These are phyloP conservation scores for Oncorhynchus gorbuscha DNA, from an alignment of 2,113 vertebrate genomes.

Conservation along the genomic window DNA sequence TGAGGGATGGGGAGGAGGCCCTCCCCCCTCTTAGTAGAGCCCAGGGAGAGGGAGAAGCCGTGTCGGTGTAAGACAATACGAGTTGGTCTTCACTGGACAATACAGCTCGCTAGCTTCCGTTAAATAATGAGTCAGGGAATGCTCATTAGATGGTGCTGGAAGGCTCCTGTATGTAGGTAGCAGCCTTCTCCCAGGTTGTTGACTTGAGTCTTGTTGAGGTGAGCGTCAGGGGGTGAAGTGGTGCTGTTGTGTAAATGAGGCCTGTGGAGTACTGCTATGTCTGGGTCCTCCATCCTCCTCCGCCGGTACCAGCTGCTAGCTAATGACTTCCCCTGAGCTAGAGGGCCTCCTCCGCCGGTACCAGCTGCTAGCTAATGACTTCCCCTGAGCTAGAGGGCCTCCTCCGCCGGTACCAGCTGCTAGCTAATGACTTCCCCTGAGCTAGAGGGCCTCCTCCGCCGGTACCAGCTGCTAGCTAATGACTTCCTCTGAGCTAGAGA, in stretches of 20 bases:
- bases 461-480: too few relatives aligned
- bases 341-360: too few relatives aligned
- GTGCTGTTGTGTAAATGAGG: slow-evolving; percentile 34
- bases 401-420: too few relatives aligned
- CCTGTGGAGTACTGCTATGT: slow-evolving; percentile 23
- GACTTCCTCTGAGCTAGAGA: too few relatives aligned
- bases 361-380: too few relatives aligned
- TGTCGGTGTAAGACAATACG: background rate
- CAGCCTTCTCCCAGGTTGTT: background rate
- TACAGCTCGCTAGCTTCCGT: too few relatives aligned
- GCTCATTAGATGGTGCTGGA: slow-evolving; percentile 6
- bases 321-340: too few relatives aligned
- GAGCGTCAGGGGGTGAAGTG: slow-evolving; percentile 6
- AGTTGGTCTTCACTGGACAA: background rate
- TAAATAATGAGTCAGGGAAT: background rate
- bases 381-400: too few relatives aligned
- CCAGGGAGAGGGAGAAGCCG: background rate
- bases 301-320: too few relatives aligned
- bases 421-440: too few relatives aligned
- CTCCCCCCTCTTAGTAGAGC: background rate
- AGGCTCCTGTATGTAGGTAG: background rate
- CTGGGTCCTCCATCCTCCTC: background rate
- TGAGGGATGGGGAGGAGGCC: background rate
- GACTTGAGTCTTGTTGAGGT: slow-evolving; percentile 1
- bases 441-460: too few relatives aligned